A percentile compares a stretch with the other conserved stretches of the same genome.
Conservation (phyloP, 2,888 invertebrate genomes). For the Dasysyrphus albostriatus region DNA sequence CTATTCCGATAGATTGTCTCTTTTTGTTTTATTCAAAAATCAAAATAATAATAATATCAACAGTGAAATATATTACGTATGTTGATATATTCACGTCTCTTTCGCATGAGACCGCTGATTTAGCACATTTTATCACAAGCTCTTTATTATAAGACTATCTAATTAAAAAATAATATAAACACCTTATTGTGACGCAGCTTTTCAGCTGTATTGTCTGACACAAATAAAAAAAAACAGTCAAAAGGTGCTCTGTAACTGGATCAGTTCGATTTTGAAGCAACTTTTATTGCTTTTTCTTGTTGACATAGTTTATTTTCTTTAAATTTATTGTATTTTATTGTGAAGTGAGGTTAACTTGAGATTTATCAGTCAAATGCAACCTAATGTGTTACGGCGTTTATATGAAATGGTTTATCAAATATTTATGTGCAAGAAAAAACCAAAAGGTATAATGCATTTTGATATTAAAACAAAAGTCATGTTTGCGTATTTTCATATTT, state of each 20-base stretch:
- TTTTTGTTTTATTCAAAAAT: background rate
- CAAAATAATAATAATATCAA: background rate
- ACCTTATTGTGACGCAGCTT: slow-evolving; percentile 24
- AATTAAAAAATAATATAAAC: slow-evolving; percentile 40
- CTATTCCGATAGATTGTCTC: background rate
- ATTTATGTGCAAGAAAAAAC: slow-evolving; percentile 8
- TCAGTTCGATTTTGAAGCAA: slow-evolving; percentile 20
- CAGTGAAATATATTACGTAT: slow-evolving; percentile 3
- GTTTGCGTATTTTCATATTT: background rate
- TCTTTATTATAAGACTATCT: slow-evolving; percentile 32
- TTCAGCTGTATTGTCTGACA: slow-evolving; percentile 6
- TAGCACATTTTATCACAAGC: slow-evolving; percentile 42
- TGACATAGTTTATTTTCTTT: slow-evolving; percentile 10
- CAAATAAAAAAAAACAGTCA: slow-evolving; percentile 26
- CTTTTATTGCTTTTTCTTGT: slow-evolving; percentile 16
- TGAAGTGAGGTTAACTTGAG: background rate
- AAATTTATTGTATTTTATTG: background rate
- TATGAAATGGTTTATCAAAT: slow-evolving; percentile 38
- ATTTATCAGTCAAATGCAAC: slow-evolving; percentile 30
- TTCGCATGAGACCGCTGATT: slow-evolving; percentile 40
- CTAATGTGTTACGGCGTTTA: slow-evolving; percentile 1
- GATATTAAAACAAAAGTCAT: background rate
- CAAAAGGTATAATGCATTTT: background rate
- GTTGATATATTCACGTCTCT: slow-evolving; percentile 13
- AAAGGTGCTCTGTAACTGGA: slow-evolving; percentile 12